These are phyloP conservation scores for Magallana angulata DNA, from an alignment of 1,140 invertebrate species.

Conservation along the genomic window DNA sequence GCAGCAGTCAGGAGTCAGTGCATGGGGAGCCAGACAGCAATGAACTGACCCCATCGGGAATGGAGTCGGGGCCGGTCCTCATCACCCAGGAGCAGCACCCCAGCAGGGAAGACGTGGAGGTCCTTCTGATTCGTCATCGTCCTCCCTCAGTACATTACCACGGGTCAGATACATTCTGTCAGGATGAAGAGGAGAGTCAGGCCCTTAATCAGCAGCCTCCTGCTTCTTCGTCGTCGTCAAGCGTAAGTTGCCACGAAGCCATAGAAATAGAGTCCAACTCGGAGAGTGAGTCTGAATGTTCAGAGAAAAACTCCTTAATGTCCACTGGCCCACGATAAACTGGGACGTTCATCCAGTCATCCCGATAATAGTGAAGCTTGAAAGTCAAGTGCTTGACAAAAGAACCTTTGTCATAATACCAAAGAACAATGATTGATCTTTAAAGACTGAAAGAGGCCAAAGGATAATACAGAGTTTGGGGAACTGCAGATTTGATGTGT, in stretches of 20 bases:
- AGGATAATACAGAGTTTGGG: not conserved
- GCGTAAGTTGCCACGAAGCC: not conserved
- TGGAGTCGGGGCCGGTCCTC: constrained; percentile 61
- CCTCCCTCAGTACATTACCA: constrained; percentile 57
- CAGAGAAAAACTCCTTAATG: constrained; percentile 58
- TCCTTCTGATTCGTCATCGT: constrained; percentile 56
- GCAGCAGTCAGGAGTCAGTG: constrained; percentile 73
- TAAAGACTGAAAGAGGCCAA: constrained; percentile 10
- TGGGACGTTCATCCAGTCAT: constrained; percentile 9
- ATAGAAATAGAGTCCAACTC: constrained; percentile 26
- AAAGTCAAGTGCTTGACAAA: not conserved
- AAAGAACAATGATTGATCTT: constrained; percentile 2
- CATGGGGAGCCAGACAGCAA: constrained; percentile 68
- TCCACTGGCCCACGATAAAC: constrained; percentile 27
- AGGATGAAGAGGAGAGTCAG: constrained; percentile 33
- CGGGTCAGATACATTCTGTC: constrained; percentile 55
- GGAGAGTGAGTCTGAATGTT: constrained; percentile 53
- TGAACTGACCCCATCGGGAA: constrained; percentile 54
- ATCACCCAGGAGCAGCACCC: constrained; percentile 63
- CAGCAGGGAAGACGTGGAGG: constrained; percentile 52
- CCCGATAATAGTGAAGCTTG: constrained; percentile 20
- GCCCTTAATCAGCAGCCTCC: constrained; percentile 42
- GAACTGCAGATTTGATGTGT: not conserved
- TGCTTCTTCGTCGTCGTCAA: not conserved
- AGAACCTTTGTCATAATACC: constrained; percentile 2